These are phyloP conservation scores for Ophonus ardosiacus DNA, from an alignment of 2,888 invertebrate species.

Conservation along the genomic window DNA sequence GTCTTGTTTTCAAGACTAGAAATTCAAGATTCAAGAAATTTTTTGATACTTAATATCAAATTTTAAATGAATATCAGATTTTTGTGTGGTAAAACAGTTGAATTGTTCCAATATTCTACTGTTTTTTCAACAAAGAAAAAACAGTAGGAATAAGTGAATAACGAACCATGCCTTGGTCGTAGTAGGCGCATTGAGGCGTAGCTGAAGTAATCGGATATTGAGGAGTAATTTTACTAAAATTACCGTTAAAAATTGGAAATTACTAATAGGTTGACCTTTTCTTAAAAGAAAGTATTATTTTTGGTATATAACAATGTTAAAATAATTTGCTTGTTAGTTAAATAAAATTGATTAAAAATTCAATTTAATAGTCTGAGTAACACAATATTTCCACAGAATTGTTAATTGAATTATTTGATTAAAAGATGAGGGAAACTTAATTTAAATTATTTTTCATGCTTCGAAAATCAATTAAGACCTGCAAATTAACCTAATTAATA, in stretches of 20 bases:
- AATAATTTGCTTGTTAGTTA: constrained; percentile 29
- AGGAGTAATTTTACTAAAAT: constrained; percentile 53
- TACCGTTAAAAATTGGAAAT: constrained; percentile 56
- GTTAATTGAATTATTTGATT: constrained; percentile 32
- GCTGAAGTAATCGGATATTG: constrained; percentile 51
- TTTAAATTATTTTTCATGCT: constrained; percentile 43
- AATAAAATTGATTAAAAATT: constrained; percentile 24
- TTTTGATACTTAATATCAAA: too few relatives aligned
- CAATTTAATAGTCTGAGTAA: background rate
- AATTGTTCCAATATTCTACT: constrained; percentile 28
- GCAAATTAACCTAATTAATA: constrained; percentile 25
- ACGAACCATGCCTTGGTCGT: constrained; percentile 42
- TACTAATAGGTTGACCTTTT: constrained; percentile 1
- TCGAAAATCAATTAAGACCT: constrained; percentile 22
- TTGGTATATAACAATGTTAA: background rate
- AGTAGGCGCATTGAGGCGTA: constrained; percentile 50
- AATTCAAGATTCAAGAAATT: too few relatives aligned
- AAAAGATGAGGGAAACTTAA: background rate
- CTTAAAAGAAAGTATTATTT: background rate
- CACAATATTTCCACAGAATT: background rate
- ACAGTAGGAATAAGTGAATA: constrained; percentile 51
- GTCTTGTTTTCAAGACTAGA: too few relatives aligned
- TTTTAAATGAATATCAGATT: background rate
- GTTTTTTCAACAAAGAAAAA: constrained; percentile 11
- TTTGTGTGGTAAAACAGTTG: constrained; percentile 6